phyloP scores from a whole-genome alignment of 2,888 invertebrate genomes.

The Philereme transversata region DNA sequence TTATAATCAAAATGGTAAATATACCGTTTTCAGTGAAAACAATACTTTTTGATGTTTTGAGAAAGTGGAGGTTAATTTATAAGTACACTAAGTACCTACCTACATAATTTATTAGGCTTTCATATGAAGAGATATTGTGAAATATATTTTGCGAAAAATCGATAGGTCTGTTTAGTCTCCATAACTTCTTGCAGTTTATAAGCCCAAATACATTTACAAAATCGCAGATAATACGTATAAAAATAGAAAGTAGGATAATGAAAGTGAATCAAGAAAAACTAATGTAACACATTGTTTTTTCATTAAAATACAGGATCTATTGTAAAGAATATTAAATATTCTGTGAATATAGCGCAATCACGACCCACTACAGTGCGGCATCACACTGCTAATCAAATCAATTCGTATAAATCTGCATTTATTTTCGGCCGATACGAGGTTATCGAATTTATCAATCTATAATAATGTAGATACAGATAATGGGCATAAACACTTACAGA shows the following conservation, averaged over 20 bases:
- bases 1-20: too few species aligned
- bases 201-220: background rate
- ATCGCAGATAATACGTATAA: slow-evolving; percentile 7
- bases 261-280: slow-evolving; percentile 22
- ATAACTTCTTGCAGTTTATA: background rate
- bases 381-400: slow-evolving; percentile 32
- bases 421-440: slow-evolving; percentile 23
- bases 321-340: slow-evolving; percentile 25
- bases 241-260: slow-evolving; percentile 39
- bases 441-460: slow-evolving; percentile 28
- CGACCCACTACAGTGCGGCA: slow-evolving; percentile 39
- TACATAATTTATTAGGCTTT: background rate
- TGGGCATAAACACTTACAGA: slow-evolving; percentile 51
- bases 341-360: slow-evolving; percentile 31
- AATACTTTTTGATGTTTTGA: too few species aligned
- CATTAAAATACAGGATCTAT: slow-evolving; percentile 2
- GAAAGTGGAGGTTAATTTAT: too few species aligned
- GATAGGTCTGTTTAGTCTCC: background rate
- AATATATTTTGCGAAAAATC: background rate
- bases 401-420: slow-evolving; percentile 44
- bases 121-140: background rate
- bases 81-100: too few species aligned
- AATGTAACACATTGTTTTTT: slow-evolving; percentile 15
- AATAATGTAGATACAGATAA: slow-evolving; percentile 35
- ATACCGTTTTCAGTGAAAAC: too few species aligned